Percentiles rank a stretch among this genome's conserved stretches.
Conservation (phyloP, 2,113 vertebrate species). For the Chauna torquata region DNA sequence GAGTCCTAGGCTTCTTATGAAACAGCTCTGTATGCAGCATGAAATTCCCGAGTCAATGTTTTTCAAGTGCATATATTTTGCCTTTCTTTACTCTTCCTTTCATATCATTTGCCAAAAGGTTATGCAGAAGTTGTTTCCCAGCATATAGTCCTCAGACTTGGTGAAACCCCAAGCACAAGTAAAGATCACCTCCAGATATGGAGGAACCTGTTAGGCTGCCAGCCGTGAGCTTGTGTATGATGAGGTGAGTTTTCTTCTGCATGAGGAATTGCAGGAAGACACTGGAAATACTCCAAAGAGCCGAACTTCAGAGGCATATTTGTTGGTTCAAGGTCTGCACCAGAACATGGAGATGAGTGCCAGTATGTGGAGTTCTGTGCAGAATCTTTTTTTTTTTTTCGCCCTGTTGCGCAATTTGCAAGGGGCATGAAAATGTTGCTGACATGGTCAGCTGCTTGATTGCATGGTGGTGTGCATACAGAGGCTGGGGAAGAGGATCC, state of each 20-base stretch:
- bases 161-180: rapidly evolving
- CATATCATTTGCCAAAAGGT: background rate
- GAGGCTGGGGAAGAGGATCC: background rate
- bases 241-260: background rate
- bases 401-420: background rate
- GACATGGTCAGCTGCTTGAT: rapidly evolving
- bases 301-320: background rate
- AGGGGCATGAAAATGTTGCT: background rate
- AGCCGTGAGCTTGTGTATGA: background rate
- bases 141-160: background rate
- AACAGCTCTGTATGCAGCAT: background rate
- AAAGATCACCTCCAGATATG: background rate
- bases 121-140: background rate
- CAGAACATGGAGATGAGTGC: background rate
- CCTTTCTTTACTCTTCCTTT: background rate
- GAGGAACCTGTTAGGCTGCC: background rate
- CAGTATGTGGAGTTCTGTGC: background rate
- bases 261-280: background rate
- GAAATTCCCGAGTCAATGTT: background rate
- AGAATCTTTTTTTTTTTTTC: too few relatives aligned
- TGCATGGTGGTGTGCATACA: background rate
- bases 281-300: background rate
- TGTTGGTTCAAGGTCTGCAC: background rate
- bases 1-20: background rate
- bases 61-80: background rate